Evolutionary conservation across 2,113 vertebrate genomes (phyloP).

Genomic region (Ceyx cyanopectus): DNA sequence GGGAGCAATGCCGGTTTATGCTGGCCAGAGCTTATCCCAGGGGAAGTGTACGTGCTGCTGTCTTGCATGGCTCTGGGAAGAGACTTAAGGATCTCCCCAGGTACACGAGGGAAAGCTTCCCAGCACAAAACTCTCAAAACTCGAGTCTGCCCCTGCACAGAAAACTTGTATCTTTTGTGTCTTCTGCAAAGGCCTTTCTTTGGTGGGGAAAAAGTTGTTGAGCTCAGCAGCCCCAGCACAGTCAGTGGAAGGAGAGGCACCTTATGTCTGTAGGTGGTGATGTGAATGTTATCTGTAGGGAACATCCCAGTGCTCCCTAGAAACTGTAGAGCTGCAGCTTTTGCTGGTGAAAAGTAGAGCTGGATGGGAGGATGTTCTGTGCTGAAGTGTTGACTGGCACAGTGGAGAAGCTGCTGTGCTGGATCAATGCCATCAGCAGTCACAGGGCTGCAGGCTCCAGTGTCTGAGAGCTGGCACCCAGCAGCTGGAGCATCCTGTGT

Average conservation of each 20-base stretch:
- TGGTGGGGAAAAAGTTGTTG: background rate
- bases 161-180: background rate
- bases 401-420: background rate
- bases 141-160: background rate
- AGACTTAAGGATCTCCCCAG: background rate
- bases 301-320: background rate
- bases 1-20: background rate
- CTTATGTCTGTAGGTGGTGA: rapidly evolving
- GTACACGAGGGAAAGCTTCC: background rate
- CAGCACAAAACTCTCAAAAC: background rate
- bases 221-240: background rate
- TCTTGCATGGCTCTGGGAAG: background rate
- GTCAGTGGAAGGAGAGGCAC: background rate
- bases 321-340: background rate
- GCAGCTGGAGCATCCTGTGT: background rate
- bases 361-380: background rate
- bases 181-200: background rate
- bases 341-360: background rate
- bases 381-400: background rate
- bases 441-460: background rate
- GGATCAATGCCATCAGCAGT: background rate
- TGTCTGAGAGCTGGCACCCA: background rate
- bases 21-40: background rate
- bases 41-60: background rate
- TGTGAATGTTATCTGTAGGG: background rate